Evolutionary conservation across 2,888 invertebrate genomes (phyloP), one percentile per base, ranked within the genome.

Genomic region (Spodoptera littoralis): DNA sequence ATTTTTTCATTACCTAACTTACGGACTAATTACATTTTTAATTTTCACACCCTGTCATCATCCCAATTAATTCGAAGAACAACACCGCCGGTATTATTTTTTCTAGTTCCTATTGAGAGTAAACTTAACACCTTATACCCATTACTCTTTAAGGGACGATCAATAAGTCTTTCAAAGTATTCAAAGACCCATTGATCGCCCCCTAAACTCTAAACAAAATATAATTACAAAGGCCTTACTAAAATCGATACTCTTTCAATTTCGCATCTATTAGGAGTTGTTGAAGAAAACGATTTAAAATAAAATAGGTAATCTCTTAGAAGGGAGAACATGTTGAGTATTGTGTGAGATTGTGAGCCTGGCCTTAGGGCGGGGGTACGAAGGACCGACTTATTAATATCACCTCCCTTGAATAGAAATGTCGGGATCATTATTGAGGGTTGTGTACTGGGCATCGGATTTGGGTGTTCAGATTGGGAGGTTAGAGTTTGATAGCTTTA

Each of bases 361-460:
- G 36, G 36, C 36, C 36, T 8, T 9, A 36, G 62, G 64, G 58
- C 27, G 12, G 58, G 66, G 75, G 73, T 64, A 51, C 59, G 60
- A 70, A 76, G 82, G 79, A 70, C 69, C 78, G 70, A 74, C 83
- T 84, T 85, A 86, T 86, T 86, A 86, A 86, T 86, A 84, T 83
- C 82, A 77, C 73, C 77, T 73, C 78, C 73, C 79, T 77, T 85
- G 81, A 85, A 86, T 86, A 80, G 86, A 84, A 81, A 81, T 82
- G 82, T 78, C 73, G 76, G 65, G 60, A 73, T 82, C 84, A 83
- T 83, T 86, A 86, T 81, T 80, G 77, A 76, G 77, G 76, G 74
- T 70, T 76, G 74, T 80, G 72, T 76, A 70, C 79, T 77, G 82
- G 83, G 68, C 71, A 71, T 76, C 69, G 73, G 65, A 73, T 49